phyloP scores from a whole-genome alignment of 2,888 invertebrate species.

The Caenorhabditis becei region DNA sequence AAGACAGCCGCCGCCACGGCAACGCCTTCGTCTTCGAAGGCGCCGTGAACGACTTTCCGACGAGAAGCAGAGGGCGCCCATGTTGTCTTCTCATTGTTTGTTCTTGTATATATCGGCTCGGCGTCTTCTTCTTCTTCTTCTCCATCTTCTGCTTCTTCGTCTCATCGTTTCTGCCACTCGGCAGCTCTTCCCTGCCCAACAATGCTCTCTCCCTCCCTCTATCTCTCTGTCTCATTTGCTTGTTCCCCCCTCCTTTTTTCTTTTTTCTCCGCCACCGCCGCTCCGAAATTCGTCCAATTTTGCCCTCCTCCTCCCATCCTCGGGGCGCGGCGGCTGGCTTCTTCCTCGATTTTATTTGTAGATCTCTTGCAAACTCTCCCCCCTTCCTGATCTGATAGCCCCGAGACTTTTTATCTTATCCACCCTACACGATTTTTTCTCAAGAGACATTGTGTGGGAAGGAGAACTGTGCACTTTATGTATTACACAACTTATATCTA shows the following conservation, averaged over 20 bases:
- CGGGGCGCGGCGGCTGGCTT: constrained; percentile 1
- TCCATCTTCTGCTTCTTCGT: constrained; percentile 22
- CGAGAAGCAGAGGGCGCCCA: constrained; percentile 11
- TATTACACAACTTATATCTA: constrained; percentile 7
- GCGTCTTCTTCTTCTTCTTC: constrained; percentile 25
- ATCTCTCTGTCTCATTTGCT: constrained; percentile 46
- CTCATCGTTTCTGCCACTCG: constrained; percentile 20
- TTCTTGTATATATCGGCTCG: constrained; percentile 53
- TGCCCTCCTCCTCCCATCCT: constrained; percentile 25
- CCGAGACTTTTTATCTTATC: constrained; percentile 16
- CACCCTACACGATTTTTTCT: constrained; percentile 34
- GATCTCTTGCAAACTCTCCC: constrained; percentile 52
- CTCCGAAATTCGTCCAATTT: constrained; percentile 44
- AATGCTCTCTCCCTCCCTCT: constrained; percentile 24
- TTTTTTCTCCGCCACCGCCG: constrained; percentile 31
- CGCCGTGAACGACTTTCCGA: background rate
- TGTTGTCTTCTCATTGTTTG: constrained; percentile 46
- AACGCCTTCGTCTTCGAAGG: constrained; percentile 15
- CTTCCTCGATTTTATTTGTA: constrained; percentile 53
- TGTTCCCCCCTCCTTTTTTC: constrained; percentile 19
- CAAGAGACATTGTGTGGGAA: constrained; percentile 11
- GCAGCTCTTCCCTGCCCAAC: constrained; percentile 18
- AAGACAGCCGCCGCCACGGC: background rate
- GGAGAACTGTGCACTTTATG: background rate
- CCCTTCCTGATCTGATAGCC: constrained; percentile 35